Base-by-base conservation (phyloP, 1,140 invertebrate species). In the Belonocnema kinseyi region DNA sequence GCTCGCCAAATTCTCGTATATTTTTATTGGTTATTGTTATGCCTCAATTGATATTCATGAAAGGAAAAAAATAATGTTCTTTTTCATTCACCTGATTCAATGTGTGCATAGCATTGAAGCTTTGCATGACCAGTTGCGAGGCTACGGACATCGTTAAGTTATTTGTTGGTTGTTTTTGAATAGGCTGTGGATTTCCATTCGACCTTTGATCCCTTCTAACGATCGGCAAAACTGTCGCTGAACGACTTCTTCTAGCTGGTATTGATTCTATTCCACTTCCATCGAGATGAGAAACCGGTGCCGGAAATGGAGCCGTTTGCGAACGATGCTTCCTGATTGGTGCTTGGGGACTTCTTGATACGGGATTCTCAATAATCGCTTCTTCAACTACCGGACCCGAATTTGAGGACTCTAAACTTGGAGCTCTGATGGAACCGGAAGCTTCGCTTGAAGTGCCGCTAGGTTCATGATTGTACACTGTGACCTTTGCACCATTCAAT, bases 61-160 rank as follows among this genome's bases (percentile, higher is more conserved):
- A 10, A 14, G 26, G 26, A 33, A 19, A 72, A 72, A 50, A 61
- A 75, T 4, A 5, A 26, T 19, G 52, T 72, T 10, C 4, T 46
- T 46, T 8, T 46, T 46, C 10, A 46, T 76, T 78, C 56, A 82
- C 73, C n/a, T 82, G 77, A 70, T 86, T 88, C 17, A 90, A 82
- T 11, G 71, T 74, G 61, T 89, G 83, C n/a, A 88, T 54, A 8
- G 85, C 76, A 74, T 82, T 88, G 72, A 89, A 90, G 74, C 88
- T 90, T 66, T 88, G 88, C 79, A 90, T 85, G 3, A 86, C 87
- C 19, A 90, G 80, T 72, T 90, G 88, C 17, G 87, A 88, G 11
- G 86, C 82, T 3, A 83, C 81, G 0, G 85, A 79, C 76, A 86
- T 79, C 17, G 83, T 78, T 54, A 85, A 74, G 51, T 86, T 88